Evolutionary conservation across 2,888 invertebrate species (phyloP), one percentile per base, ranked within the genome.

Genomic region (Cepaea hortensis): DNA sequence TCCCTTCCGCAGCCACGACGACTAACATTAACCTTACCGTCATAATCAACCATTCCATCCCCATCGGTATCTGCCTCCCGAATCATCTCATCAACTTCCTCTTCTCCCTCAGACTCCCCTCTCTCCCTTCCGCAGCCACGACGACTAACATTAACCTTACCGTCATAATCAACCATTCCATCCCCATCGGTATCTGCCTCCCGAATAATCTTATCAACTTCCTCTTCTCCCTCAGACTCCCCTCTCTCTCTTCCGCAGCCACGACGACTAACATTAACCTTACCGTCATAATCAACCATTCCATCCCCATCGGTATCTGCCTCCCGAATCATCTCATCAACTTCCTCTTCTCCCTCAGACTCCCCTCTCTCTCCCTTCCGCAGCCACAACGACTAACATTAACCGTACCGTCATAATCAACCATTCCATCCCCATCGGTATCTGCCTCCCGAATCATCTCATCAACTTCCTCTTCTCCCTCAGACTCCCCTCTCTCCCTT

Each of bases 221-320:
- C 90, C 82, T 90, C 88, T 72, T 87, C 88, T 2, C 46, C 9
- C 76, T 76, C 46, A 11, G 5, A 7, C 6, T n/a, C 1, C 35
- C 35, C 35, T 35, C 35, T 35, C 35, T 35, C 35, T 35, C 20
- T 46, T 6, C 15, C 70, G 23, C 7, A 20, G n/a, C 23, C n/a
- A 35, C 73, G 7, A 3, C 18, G 46, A 23, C 13, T 55, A 55
- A 11, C 55, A 55, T 55, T 55, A 55, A 55, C 55, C 68, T 3
- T 18, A 65, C 77, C 72, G 50, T 76, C 46, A 5, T 68, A 65
- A n/a, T 68, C 61, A 7, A 80, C 70, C 55, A 62, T 70, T 93
- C 99, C 99, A 95, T 99, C 99, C 95, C 98, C 98, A 95, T 99
- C 99, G 95, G 98, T 98, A 96, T 99, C 98, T 93, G 90, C 90